These are phyloP conservation scores for Leptothorax acervorum DNA, from an alignment of 2,888 invertebrate species.

Conservation along the genomic window DNA sequence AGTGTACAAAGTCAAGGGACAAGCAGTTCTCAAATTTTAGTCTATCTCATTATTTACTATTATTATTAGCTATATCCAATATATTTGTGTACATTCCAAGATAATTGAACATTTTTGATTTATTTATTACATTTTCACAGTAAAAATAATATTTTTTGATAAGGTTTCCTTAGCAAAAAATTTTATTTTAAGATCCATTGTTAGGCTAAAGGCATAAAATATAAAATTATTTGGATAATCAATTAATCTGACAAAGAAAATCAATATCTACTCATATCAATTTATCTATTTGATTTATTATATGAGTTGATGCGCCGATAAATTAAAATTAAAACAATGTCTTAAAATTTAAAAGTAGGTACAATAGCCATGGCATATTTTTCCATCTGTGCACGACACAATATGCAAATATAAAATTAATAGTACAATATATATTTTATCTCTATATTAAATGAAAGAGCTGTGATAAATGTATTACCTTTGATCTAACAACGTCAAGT, in stretches of 20 bases:
- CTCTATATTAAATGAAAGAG: not conserved
- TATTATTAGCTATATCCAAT: not conserved
- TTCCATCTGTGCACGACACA: not conserved
- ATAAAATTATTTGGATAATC: not conserved
- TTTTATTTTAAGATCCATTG: too few species aligned
- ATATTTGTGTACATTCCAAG: not conserved
- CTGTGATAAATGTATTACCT: not conserved
- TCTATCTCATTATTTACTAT: not conserved
- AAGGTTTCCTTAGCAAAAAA: too few species aligned
- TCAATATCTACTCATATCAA: not conserved
- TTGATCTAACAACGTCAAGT: not conserved
- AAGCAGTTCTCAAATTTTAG: not conserved
- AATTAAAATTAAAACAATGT: conserved; percentile 1
- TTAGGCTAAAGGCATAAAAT: not conserved
- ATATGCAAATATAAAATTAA: not conserved
- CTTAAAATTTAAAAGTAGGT: not conserved
- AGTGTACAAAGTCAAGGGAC: not conserved
- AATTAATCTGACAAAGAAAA: not conserved
- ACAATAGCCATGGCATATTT: not conserved
- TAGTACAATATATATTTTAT: not conserved
- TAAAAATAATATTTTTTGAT: too few species aligned
- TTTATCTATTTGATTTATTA: too few species aligned
- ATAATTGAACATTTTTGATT: not conserved
- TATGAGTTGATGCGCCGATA: not conserved
- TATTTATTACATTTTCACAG: too few species aligned